Percentiles rank a stretch among this genome's conserved stretches.
phyloP scores from a whole-genome alignment of 2,113 vertebrate genomes.

The Gymnorhina tibicen region DNA sequence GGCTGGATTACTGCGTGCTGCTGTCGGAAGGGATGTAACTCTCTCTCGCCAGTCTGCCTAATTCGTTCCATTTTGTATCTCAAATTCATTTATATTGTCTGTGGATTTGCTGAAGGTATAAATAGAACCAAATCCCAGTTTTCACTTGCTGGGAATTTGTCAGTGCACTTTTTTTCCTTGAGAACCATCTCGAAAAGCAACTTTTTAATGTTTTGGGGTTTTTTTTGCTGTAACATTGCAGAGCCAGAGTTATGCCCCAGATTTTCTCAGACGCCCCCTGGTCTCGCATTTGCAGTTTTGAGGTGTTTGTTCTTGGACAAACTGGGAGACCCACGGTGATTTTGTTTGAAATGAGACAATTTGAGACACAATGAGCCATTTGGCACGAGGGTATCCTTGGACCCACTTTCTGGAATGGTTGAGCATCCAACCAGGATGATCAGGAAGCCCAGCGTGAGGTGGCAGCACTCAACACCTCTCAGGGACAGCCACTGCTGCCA shows the following conservation, averaged over 20 bases:
- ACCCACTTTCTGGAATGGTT: not conserved
- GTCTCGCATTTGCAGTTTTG: not conserved
- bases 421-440: not conserved
- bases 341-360: not conserved
- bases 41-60: not conserved
- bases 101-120: constrained; percentile 52
- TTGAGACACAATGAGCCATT: not conserved
- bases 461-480: not conserved
- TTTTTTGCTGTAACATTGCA: not conserved
- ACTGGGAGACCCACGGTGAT: not conserved
- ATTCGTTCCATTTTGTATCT: constrained; percentile 20
- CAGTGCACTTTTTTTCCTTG: not conserved
- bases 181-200: not conserved
- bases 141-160: not conserved
- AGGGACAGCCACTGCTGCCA: not conserved
- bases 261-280: not conserved
- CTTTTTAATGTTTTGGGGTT: too few species aligned
- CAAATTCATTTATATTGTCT: constrained; percentile 41
- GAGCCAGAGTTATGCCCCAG: not conserved
- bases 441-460: not conserved
- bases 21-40: constrained; percentile 2
- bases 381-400: not conserved
- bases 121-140: constrained; percentile 44
- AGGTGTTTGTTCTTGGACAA: not conserved
- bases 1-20: constrained; percentile 33